Evolutionary conservation across 2,113 vertebrate genomes (phyloP).

Genomic region (Erythrocercus mccallii): DNA sequence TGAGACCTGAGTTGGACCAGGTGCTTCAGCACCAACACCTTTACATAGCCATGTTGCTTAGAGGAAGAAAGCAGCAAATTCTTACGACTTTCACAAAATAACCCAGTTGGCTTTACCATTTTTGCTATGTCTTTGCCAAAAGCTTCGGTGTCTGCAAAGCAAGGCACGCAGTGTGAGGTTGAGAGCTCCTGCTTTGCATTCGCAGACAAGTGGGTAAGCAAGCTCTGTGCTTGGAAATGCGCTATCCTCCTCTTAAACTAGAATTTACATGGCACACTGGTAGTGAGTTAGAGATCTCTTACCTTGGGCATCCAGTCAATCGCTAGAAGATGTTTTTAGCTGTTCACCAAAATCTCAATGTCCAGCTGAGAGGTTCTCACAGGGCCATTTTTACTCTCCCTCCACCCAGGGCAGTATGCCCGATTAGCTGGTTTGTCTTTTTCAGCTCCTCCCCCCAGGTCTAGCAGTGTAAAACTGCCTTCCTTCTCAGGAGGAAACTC

Average conservation of each 20-base stretch:
- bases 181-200: conserved; percentile 50
- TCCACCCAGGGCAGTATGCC: not conserved
- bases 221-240: conserved; percentile 67
- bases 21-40: not conserved
- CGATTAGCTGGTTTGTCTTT: not conserved
- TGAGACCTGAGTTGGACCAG: not conserved
- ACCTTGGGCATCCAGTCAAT: not conserved
- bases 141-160: conserved; percentile 74
- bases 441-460: conserved; percentile 21
- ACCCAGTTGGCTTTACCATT: not conserved
- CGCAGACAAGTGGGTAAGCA: conserved; percentile 66
- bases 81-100: not conserved
- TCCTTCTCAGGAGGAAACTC: conserved; percentile 7
- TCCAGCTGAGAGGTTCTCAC: not conserved
- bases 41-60: not conserved
- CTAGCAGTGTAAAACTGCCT: not conserved
- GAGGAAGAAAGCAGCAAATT: not conserved
- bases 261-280: accelerated
- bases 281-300: not conserved
- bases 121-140: conserved; percentile 52
- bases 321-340: not conserved
- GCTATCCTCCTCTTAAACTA: conserved; percentile 66
- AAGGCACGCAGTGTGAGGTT: conserved; percentile 39
- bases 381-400: not conserved
- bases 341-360: not conserved